Evolutionary conservation across 2,113 vertebrate genomes (phyloP), one percentile per base, ranked within the genome.

Genomic region (Hippocampus abdominalis): DNA sequence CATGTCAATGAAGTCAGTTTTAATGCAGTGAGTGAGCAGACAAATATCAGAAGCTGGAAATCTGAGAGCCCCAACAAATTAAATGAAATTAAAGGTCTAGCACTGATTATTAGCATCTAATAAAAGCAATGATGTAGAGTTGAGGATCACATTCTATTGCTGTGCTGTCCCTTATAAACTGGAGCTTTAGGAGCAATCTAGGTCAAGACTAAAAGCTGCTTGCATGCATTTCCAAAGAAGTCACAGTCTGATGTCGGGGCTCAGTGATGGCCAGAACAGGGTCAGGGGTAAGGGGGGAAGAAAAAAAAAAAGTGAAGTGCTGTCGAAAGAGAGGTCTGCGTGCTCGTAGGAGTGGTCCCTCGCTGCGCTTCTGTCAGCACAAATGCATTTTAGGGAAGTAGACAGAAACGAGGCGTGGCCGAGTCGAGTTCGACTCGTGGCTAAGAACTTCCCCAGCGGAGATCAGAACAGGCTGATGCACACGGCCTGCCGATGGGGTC

Each of bases 311-410:
- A 64, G 39, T 57, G 15, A 46, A 23, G 51, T 2, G 4, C 13
- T 49, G 61, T 46, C 72, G 69, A 76, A 56, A 64, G n/a, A 44
- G 6, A 44, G 48, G 46, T 44, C 39, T 40, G 11, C 65, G 11
- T 63, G 68, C 70, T 72, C 42, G 49, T 64, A 57, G 70, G 57
- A 73, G 64, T 72, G 69, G 74, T 60, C 65, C n/a, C 73, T 74
- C 70, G 76, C 56, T 56, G 3, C 59, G 69, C 36, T 66, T 53
- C 62, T 63, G 81, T 81, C 81, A 83, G 78, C 77, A 80, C 59
- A 76, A 82, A 76, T 57, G 39, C 63, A 71, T 79, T 87, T 82
- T 84, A 63, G 71, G 79, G 84, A 84, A 82, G 84, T 79, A 63
- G 71, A 57, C 61, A 29, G 71, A 61, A 72, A 79, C 69, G 78